Evolutionary conservation across 2,797 vertebrate species (phyloP).

Genomic region (Halcyon badia): DNA sequence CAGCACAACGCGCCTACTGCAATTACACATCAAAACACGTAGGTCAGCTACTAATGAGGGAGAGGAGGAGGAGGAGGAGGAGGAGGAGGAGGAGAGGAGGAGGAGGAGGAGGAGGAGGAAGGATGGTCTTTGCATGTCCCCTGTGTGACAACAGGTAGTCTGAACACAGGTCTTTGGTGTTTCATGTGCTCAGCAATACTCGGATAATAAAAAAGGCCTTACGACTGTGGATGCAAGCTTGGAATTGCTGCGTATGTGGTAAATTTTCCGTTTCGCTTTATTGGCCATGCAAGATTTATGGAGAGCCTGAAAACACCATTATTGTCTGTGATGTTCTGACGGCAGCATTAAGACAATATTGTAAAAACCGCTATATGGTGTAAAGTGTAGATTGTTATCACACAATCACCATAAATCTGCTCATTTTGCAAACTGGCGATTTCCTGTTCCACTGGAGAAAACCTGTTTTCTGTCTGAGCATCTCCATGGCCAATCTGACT

Average conservation of each 20-base stretch:
- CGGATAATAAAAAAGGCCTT: neutral
- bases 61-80: neutral
- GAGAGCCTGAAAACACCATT: neutral
- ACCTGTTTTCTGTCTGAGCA: neutral
- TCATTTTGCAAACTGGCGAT: neutral
- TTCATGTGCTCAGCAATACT: neutral
- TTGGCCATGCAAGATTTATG: constrained; percentile 1
- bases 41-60: neutral
- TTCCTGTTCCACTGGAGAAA: constrained; percentile 22
- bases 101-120: neutral
- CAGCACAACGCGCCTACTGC: neutral
- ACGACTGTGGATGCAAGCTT: neutral
- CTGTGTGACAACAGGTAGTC: neutral
- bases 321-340: neutral
- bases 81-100: neutral
- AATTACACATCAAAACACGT: rapidly evolving
- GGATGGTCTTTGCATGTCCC: neutral
- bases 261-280: constrained; percentile 21
- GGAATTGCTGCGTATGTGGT: neutral
- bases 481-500: neutral
- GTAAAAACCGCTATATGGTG: neutral
- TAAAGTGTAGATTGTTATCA: neutral
- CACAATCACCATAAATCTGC: constrained; percentile 8
- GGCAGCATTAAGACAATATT: neutral
- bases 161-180: neutral